Evolutionary conservation across 2,888 invertebrate genomes (phyloP).

Genomic region (Anthrax anthrax): DNA sequence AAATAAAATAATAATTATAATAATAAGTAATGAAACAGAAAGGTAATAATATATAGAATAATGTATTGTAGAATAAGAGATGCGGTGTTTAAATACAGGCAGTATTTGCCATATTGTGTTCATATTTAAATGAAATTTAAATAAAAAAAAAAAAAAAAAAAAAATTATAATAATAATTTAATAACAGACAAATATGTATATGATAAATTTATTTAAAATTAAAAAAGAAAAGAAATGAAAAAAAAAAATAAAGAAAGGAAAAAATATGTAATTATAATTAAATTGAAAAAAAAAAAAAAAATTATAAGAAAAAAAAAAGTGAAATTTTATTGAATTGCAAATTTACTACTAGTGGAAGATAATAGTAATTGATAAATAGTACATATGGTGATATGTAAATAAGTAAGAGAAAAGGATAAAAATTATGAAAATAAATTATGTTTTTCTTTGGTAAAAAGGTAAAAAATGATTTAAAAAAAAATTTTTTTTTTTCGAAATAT

Average conservation of each 20-base stretch:
- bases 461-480: too few species aligned
- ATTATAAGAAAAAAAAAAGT: too few species aligned
- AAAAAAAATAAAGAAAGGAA: neutral
- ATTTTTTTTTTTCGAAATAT: too few species aligned
- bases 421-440: too few species aligned
- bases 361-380: too few species aligned
- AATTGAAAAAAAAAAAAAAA: neutral
- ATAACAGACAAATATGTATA: neutral
- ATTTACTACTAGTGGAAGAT: too few species aligned
- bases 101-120: slow-evolving; percentile 1
- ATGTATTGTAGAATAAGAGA: neutral
- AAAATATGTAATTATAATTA: neutral
- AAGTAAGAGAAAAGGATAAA: too few species aligned
- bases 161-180: neutral
- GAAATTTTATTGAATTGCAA: too few species aligned
- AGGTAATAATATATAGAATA: neutral
- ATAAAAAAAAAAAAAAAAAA: neutral
- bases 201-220: neutral
- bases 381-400: too few species aligned
- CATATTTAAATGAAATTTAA: neutral
- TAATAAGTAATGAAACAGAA: neutral
- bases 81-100: neutral
- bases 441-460: too few species aligned
- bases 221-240: neutral
- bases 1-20: neutral